phyloP scores from a whole-genome alignment of 2,888 invertebrate genomes.

The Balanococcus diminutus region DNA sequence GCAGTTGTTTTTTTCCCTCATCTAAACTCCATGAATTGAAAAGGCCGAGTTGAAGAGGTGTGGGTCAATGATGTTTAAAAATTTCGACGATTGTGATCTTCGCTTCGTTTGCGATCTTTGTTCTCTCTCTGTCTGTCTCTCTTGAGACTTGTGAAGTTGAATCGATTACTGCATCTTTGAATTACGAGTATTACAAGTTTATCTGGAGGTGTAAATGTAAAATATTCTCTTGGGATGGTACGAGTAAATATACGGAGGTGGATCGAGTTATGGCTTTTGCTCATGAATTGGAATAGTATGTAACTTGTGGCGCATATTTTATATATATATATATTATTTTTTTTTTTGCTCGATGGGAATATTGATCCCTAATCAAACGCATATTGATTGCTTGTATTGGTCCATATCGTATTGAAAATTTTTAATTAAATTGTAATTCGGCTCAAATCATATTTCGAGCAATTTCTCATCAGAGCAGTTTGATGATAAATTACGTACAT shows the following conservation, averaged over 20 bases:
- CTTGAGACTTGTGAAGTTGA: background rate
- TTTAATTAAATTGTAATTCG: too few relatives aligned
- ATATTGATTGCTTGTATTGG: too few relatives aligned
- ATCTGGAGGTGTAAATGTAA: background rate
- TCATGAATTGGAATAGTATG: background rate
- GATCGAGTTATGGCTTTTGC: background rate
- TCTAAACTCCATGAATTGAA: background rate
- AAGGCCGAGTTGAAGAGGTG: background rate
- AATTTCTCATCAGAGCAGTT: too few relatives aligned
- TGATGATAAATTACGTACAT: too few relatives aligned
- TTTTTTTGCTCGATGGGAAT: background rate
- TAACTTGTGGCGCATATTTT: background rate
- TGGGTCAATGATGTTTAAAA: background rate
- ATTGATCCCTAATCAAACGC: too few relatives aligned
- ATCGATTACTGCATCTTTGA: background rate
- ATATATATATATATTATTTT: too few relatives aligned
- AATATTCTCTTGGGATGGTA: background rate
- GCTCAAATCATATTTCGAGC: too few relatives aligned
- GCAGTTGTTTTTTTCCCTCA: background rate
- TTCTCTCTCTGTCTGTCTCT: background rate
- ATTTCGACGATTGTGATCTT: background rate
- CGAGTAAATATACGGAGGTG: too few relatives aligned
- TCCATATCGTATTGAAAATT: too few relatives aligned
- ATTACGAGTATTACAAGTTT: background rate
- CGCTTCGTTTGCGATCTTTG: background rate